Conservation (phyloP, 2,888 invertebrate species). For the Meta bourneti region DNA sequence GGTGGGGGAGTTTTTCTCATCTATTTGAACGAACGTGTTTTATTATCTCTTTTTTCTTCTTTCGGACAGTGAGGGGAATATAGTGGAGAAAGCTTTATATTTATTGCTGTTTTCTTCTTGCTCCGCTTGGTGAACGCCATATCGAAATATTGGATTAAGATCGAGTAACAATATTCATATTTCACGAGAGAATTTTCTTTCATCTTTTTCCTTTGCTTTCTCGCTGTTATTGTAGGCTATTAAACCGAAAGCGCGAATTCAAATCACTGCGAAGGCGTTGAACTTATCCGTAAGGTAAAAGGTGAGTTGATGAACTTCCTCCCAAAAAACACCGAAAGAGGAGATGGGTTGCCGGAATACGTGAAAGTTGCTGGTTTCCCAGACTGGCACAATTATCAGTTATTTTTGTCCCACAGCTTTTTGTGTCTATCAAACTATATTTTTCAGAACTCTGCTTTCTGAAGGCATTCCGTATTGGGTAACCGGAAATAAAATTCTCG, state of each 20-base stretch:
- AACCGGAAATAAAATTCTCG: too few species aligned
- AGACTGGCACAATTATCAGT: conserved; percentile 5
- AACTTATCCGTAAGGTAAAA: conserved; percentile 55
- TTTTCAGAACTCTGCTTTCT: too few species aligned
- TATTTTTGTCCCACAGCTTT: neutral
- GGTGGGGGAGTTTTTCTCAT: neutral
- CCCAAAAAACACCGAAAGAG: conserved; percentile 45
- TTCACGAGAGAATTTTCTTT: conserved; percentile 3
- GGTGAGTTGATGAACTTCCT: conserved; percentile 70
- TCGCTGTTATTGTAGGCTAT: conserved; percentile 20
- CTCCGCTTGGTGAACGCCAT: neutral
- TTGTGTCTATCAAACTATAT: too few species aligned
- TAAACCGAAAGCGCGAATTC: conserved; percentile 46
- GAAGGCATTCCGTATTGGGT: too few species aligned
- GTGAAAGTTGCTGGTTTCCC: neutral
- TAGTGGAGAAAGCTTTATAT: neutral
- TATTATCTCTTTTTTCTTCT: neutral
- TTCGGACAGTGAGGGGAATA: neutral
- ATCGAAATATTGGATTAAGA: conserved; percentile 20
- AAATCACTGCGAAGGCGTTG: conserved; percentile 65
- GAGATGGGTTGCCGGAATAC: conserved; percentile 39
- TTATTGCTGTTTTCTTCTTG: conserved; percentile 1
- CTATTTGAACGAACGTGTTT: neutral
- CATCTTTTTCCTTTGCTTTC: conserved; percentile 4
- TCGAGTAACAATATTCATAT: conserved; percentile 40